Conservation (phyloP, 2,797 vertebrate species). For the Mergus octosetaceus region DNA sequence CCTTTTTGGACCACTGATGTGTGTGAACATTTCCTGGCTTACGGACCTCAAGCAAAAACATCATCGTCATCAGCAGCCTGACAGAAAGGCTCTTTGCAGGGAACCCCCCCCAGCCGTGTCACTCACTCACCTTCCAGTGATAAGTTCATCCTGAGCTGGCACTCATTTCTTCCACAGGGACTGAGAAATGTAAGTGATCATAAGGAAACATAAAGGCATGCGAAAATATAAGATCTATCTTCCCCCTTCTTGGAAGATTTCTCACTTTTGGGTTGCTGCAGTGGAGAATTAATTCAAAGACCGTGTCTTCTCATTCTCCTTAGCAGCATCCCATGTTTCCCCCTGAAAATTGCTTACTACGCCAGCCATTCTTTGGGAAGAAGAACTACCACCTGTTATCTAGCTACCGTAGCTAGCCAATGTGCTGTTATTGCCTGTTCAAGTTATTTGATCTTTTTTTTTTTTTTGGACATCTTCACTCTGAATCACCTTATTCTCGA, state of each 20-base stretch:
- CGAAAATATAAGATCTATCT: not conserved
- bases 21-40: not conserved
- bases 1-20: not conserved
- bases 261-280: not conserved
- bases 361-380: slow-evolving; percentile 44
- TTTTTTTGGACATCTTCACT: not conserved
- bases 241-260: not conserved
- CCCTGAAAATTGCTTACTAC: not conserved
- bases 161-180: not conserved
- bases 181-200: not conserved
- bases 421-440: slow-evolving; percentile 66
- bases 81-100: not conserved
- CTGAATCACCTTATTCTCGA: slow-evolving; percentile 30
- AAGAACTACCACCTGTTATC: slow-evolving; percentile 46
- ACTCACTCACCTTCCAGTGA: fast-evolving
- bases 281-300: not conserved
- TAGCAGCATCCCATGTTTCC: not conserved
- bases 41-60: not conserved
- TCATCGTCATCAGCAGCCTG: not conserved
- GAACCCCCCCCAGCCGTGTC: not conserved
- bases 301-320: not conserved
- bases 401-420: slow-evolving; percentile 1
- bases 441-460: slow-evolving; percentile 48
- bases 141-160: not conserved
- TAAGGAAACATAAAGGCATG: not conserved